Evolutionary conservation across 1,140 invertebrate genomes (phyloP), one percentile per base, ranked within the genome.

Genomic region (Eriocheir sinensis): DNA sequence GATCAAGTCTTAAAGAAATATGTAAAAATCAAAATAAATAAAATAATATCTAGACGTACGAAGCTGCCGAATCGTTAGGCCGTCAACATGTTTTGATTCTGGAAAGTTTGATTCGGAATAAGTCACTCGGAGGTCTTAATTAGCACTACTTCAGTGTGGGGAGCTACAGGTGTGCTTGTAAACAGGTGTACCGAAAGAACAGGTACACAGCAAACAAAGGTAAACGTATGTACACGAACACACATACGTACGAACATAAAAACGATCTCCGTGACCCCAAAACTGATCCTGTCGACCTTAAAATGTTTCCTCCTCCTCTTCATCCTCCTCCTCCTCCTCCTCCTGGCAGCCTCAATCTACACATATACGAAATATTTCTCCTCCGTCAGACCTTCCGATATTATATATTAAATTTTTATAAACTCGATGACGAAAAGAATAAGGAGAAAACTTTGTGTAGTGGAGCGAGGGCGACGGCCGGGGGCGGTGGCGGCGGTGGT

Each of bases 361-460:
- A 72, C 60, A 72, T 72, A 72, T 27, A 72, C 48, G 21, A 72
- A 72, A 72, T 72, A 53, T 72, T 72, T 72, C 27, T 72, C 60
- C 27, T 72, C 60, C 60, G 60, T 4, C 60, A 72, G 60, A 72
- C 60, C 60, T 72, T n/a, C 27, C 12, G 60, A 72, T 72, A 72
- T 72, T 72, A 72, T 72, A 72, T 53, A 72, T 72, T 72, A 72
- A 72, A 72, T 72, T n/a, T 72, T 72, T 72, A 53, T 34, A 60
- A 72, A 21, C 48, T 36, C 48, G 21, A 89, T 30, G 41, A 89
- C 48, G 53, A n/a, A 48, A 90, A 90, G 89, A 90, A 36, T 53
- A 89, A 38, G 88, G 53, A 53, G 88, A 89, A 89, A 89, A 89
- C 27, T 53, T 89, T 89, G 88, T 89, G 85, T n/a, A 40, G 41